Evolutionary conservation across 35 echinoderm and acorn worm species (phyloP), one percentile per base, ranked within the genome.

Genomic region (Amphiura filiformis): DNA sequence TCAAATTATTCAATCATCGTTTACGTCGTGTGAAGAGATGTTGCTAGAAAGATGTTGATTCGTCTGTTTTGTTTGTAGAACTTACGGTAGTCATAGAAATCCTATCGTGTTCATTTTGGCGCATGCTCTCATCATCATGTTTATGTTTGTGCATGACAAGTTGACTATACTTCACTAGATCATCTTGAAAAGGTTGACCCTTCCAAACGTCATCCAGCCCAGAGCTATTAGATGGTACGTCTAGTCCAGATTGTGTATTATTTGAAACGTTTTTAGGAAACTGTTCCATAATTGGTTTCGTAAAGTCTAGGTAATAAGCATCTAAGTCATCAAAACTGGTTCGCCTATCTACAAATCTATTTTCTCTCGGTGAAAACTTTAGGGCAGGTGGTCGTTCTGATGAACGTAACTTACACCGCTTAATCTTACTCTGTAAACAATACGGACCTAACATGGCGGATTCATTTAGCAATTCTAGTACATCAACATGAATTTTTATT

Each of bases 401-500:
- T 41, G 82, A 56, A 22, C 42, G 57, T 33, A 70, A 41, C 31
- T 77, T 80, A 26, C 88, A 90, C 13, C 76, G 77, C n/a, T 35
- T 39, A 22, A 65, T 77, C 13, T 56, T 83, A 37, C 88, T 84
- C 64, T 64, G 57, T 0, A 90, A 37, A 28, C 79, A 84, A 44
- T 57, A 82, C 15, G 82, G 81, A 11, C 32, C 36, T 34, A 90
- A 39, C 37, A 70, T 57, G 39, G 82, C 26, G 26, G 57, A 38
- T n/a, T 84, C 81, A 34, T 39, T 38, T 15, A 82, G 41, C 34
- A 84, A 42, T 84, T 90, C 88, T 13, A 90, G 42, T 32, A 90
- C 88, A 30, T 90, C 88, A 4, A 90, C 38, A 39, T 90, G 80
- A 30, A 90, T 84, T 26, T 57, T 40, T 13, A 84, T 81, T 32